These are phyloP conservation scores for Salvelinus sp. DNA, from an alignment of 2,113 vertebrate species.

Conservation along the genomic window DNA sequence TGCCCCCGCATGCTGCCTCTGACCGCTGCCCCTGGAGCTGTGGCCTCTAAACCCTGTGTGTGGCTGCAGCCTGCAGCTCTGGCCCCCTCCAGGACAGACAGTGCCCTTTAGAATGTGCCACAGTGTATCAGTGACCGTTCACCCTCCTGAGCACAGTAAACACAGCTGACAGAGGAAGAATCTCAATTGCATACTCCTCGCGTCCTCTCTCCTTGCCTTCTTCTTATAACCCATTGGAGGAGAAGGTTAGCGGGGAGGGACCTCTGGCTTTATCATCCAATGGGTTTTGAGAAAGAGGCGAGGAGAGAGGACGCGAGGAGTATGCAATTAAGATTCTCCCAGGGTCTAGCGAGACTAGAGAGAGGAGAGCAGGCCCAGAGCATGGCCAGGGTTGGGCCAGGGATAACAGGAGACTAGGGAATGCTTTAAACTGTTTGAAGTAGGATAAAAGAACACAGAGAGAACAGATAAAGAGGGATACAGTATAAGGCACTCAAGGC, in stretches of 20 bases:
- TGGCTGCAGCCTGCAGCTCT: not conserved
- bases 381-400: not conserved
- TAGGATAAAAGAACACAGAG: not conserved
- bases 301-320: too few species aligned
- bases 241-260: too few species aligned
- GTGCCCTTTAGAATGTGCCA: slow-evolving; percentile 42
- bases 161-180: slow-evolving; percentile 30
- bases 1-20: not conserved
- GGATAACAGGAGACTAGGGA: too few species aligned
- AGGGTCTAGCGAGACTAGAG: not conserved
- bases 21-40: slow-evolving; percentile 1
- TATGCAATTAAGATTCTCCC: too few species aligned
- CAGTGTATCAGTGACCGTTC: slow-evolving; percentile 48
- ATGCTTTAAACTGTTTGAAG: not conserved
- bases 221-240: too few species aligned
- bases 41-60: slow-evolving; percentile 10
- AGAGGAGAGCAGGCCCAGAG: not conserved
- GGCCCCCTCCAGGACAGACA: slow-evolving; percentile 32
- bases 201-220: too few species aligned
- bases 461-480: not conserved
- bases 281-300: too few species aligned
- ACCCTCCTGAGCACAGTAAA: slow-evolving; percentile 29
- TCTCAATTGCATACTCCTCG: too few species aligned
- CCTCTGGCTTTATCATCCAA: too few species aligned
- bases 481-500: not conserved